phyloP scores from a whole-genome alignment of 2,113 vertebrate species.

The Lutjanus erythropterus region DNA sequence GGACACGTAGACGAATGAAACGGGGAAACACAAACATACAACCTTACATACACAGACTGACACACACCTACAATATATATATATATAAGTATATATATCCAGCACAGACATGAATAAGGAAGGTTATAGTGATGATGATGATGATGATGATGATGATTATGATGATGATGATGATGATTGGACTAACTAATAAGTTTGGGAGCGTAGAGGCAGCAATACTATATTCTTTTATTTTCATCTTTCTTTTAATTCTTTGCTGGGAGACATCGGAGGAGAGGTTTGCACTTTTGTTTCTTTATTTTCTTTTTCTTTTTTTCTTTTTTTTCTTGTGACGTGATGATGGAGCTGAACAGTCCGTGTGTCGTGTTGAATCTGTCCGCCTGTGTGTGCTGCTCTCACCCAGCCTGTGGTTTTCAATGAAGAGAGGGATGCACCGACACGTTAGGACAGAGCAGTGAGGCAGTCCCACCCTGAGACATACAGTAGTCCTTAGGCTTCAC shows the following conservation, averaged over 20 bases:
- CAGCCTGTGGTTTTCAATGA: slow-evolving; percentile 72
- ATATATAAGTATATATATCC: neutral
- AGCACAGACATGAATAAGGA: slow-evolving; percentile 30
- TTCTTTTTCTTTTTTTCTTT: slow-evolving; percentile 52
- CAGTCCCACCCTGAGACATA: slow-evolving; percentile 75
- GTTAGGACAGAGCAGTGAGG: slow-evolving; percentile 28
- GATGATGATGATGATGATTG: slow-evolving; percentile 40
- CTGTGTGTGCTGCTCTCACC: slow-evolving; percentile 33
- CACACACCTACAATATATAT: slow-evolving; percentile 3
- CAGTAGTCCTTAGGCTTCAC: slow-evolving; percentile 62
- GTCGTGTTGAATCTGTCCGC: slow-evolving; percentile 48
- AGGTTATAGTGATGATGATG: slow-evolving; percentile 43
- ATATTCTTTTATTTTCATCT: slow-evolving; percentile 41
- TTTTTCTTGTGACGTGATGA: slow-evolving; percentile 60
- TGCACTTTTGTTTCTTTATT: slow-evolving; percentile 78
- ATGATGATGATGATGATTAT: slow-evolving; percentile 33
- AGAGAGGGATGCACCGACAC: slow-evolving; percentile 60
- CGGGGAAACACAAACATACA: slow-evolving; percentile 8
- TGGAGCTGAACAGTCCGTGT: slow-evolving; percentile 44
- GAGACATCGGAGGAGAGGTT: slow-evolving; percentile 69
- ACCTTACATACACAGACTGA: slow-evolving; percentile 5
- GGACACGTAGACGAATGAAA: neutral
- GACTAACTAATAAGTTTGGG: slow-evolving; percentile 57
- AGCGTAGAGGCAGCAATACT: slow-evolving; percentile 43
- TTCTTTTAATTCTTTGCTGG: slow-evolving; percentile 61